Evolutionary conservation across 2,113 vertebrate species (phyloP).

Genomic region (Stigmatopora argus): DNA sequence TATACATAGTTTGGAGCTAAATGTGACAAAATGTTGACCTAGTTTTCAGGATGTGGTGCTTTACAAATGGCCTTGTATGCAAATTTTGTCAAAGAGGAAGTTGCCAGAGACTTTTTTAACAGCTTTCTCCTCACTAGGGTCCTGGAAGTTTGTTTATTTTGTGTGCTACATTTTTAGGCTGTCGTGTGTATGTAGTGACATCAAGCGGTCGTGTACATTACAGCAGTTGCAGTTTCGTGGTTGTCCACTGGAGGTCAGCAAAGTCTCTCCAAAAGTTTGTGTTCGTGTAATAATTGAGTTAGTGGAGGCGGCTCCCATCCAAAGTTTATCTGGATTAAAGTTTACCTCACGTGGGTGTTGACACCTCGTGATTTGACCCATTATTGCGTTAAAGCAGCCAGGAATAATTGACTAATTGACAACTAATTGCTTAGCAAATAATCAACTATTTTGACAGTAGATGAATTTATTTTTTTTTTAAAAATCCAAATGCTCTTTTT

Average conservation of each 20-base stretch:
- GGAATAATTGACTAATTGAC: not conserved
- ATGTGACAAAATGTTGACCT: too few relatives aligned
- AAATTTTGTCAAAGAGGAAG: too few relatives aligned
- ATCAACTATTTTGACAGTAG: too few relatives aligned
- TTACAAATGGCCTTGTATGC: too few relatives aligned
- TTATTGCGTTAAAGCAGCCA: not conserved
- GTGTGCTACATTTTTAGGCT: not conserved
- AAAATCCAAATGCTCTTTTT: too few relatives aligned
- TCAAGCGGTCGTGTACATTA: not conserved
- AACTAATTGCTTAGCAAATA: too few relatives aligned
- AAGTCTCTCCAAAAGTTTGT: conserved; percentile 6
- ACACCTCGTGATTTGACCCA: conserved; percentile 49
- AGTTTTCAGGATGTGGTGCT: too few relatives aligned
- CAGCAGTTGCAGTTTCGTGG: not conserved
- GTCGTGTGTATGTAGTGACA: not conserved
- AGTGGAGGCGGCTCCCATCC: conserved; percentile 42
- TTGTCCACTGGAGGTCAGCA: not conserved
- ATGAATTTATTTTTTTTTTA: too few relatives aligned
- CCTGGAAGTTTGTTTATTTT: not conserved
- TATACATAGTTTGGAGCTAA: too few relatives aligned
- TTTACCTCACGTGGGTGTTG: conserved; percentile 38
- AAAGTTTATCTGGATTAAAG: conserved; percentile 29
- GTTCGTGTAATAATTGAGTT: conserved; percentile 50
- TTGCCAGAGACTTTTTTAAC: too few relatives aligned
- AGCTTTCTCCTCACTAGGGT: too few relatives aligned